These are phyloP conservation scores for Margarornis squamiger DNA, from an alignment of 2,797 vertebrate species.

Conservation along the genomic window DNA sequence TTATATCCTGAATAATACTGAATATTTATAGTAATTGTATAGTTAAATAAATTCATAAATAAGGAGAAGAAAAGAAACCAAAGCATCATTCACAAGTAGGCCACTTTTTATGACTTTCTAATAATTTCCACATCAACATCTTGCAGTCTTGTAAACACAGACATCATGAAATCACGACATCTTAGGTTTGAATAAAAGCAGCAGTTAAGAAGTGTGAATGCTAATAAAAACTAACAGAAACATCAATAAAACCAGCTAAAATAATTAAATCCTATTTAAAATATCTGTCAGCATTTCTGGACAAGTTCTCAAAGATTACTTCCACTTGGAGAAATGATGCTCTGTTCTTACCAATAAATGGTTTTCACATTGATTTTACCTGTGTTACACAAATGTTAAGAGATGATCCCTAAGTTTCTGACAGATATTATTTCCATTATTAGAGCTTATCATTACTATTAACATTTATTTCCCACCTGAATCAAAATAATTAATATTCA, in stretches of 20 bases:
- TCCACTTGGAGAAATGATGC: conserved; percentile 42
- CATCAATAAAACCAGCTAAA: conserved; percentile 2
- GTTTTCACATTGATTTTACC: conserved; percentile 26
- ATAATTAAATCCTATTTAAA: conserved; percentile 39
- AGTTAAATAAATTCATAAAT: neutral
- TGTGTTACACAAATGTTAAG: conserved; percentile 21
- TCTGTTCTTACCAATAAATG: neutral
- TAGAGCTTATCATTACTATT: neutral
- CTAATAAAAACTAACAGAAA: neutral
- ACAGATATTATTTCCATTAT: neutral
- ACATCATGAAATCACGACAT: neutral
- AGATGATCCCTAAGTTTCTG: conserved; percentile 7
- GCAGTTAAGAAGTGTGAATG: neutral
- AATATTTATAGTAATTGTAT: neutral
- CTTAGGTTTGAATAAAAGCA: neutral
- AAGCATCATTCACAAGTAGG: neutral
- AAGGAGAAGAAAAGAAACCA: neutral
- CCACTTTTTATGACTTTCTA: neutral
- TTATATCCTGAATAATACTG: neutral
- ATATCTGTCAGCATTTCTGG: conserved; percentile 14
- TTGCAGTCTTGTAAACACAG: neutral
- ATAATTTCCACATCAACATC: neutral
- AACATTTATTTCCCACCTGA: conserved; percentile 31
- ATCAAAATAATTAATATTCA: neutral
- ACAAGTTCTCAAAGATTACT: conserved; percentile 36